Percentiles rank a stretch among this genome's conserved stretches.
These are phyloP conservation scores for Rhingia campestris DNA, from an alignment of 2,888 invertebrate species.

Conservation along the genomic window DNA sequence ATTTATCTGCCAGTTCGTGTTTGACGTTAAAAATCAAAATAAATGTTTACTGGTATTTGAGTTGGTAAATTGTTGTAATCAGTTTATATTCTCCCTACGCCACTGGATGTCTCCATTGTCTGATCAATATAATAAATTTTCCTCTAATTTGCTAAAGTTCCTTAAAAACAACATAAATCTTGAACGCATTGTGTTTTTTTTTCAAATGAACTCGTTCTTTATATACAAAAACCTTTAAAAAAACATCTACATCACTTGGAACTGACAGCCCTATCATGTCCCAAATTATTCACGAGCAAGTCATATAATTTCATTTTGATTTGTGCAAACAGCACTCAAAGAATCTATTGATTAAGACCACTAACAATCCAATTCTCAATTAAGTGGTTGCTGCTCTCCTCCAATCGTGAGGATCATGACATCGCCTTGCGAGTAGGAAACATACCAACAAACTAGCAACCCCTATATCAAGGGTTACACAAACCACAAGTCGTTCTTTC, in stretches of 20 bases:
- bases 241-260: neutral
- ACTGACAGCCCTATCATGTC: conserved; percentile 28
- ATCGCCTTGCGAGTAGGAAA: conserved; percentile 4
- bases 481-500: conserved; percentile 33
- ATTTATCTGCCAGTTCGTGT: no score
- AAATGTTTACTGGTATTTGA: no score
- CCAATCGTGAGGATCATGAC: conserved; percentile 38
- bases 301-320: conserved; percentile 26
- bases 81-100: no score
- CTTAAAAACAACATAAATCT: no score
- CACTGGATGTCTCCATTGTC: no score
- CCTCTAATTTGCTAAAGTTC: no score
- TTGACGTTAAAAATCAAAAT: no score
- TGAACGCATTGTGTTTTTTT: no score
- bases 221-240: no score
- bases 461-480: conserved; percentile 36
- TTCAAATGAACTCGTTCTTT: no score
- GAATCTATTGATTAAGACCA: conserved; percentile 50
- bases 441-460: neutral
- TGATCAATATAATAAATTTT: no score
- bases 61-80: no score
- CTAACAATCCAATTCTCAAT: conserved; percentile 35
- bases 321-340: conserved; percentile 43
- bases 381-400: conserved; percentile 22
- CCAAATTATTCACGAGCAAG: conserved; percentile 11